Base-by-base conservation (phyloP, 2,888 invertebrate genomes). In the Emesis castigata region DNA sequence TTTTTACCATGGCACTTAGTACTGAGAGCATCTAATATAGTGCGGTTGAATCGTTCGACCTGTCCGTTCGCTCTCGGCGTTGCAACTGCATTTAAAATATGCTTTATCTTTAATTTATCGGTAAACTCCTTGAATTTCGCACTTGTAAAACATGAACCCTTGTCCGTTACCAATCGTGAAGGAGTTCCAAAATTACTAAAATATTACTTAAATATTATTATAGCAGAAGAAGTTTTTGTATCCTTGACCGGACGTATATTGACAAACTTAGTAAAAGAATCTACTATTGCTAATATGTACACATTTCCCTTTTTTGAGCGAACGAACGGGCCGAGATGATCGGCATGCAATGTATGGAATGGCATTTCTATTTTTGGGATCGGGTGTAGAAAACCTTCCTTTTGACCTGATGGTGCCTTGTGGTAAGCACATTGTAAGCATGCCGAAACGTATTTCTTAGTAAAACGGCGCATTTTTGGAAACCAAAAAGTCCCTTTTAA, bases 401-500 rank as follows among this genome's bases (percentile, higher is more conserved):
- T 58, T 20, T 14, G 58, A 20, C 22, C 58, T 11, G 18, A 9
- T 18, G 56, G 58, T 11, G 20, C 44, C 48, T 85, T 85, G 34
- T 81, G 75, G 44, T 81, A 77, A 0, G 81, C 81, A 61, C 85
- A 86, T 31, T 84, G 79, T 0, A 85, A 34, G 48, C 86, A 87
- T 0, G 86, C 73, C 0, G 62, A 16, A 1, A 86, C 81, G 26
- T 87, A 86, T 56, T 86, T 87, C 62, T 82, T 85, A 9, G 76
- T 65, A 48, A 87, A 87, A 0, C 72, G 31, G 5, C 84, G 53
- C 85, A 88, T 86, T 48, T 79, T 82, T 0, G 83, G 73, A 69
- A 88, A 88, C 88, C 88, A 89, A 75, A 72, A 88, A 18, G 62
- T 29, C n/a, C 69, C 29, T 29, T 53, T 39, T 3, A 75, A 61